Base-by-base conservation (phyloP, 2,113 vertebrate genomes). In the Prolemur simus region DNA sequence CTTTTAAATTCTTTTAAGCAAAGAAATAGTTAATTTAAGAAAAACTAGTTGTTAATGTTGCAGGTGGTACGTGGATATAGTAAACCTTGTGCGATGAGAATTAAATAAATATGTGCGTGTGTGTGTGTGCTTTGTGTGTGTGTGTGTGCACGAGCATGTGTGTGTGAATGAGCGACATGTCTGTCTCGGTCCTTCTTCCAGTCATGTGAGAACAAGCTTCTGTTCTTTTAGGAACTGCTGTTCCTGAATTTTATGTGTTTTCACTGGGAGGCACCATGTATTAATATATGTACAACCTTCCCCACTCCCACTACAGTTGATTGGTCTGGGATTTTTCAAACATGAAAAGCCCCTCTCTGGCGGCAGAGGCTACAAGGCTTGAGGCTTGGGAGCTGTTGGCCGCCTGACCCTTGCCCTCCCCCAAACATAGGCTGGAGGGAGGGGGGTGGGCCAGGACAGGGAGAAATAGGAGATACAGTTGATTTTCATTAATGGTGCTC, bases 21-120 rank as follows among this genome's bases (percentile, higher is more conserved):
- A 74, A 84, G 18, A 7, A 56, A 37, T 91, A 92, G 49, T 85
- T 88, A 60, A 68, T 83, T 63, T 94, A 83, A 94, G 87, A 81
- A 94, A 92, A 93, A 49, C 21, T 68, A 87, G 63, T 49, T 64
- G 56, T 34, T 60, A 18, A 69, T 27, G 10, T 89, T 89, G 23
- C 13, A 95, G 82, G 29, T 76, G 73, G n/a, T 52, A 18, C 34
- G 45, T 29, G 42, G 21, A 7, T 54, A 20, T 21, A 32, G n/a
- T 56, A 76, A 73, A 69, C 78, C 8, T 11, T 29, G 20, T 0
- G 27, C 34, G 18, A 23, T 74, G 49, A 91, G 45, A 93, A 74
- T 66, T 69, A 54, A 76, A 60, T 77, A 82, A 60, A 76, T 39
- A 25, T 29, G 21, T 71, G 23, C 18, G 6, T 52, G 78, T 45